Evolutionary conservation across 2,797 vertebrate genomes (phyloP).

Genomic region (Onychomys leucogaster): DNA sequence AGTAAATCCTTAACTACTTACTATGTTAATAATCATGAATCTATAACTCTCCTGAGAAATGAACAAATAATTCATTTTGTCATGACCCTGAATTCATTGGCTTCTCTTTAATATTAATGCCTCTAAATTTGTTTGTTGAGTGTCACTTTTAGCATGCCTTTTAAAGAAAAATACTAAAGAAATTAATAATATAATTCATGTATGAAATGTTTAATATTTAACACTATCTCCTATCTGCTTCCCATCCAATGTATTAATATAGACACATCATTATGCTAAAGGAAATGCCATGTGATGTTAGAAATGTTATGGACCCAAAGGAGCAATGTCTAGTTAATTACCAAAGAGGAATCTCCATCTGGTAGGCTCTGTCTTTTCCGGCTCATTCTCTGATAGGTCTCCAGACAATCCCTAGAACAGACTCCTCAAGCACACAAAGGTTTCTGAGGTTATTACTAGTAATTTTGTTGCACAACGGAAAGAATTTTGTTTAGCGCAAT

Average conservation of each 20-base stretch:
- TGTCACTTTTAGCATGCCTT: slow-evolving; percentile 67
- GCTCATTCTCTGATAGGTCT: slow-evolving; percentile 85
- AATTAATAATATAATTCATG: slow-evolving; percentile 83
- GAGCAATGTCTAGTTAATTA: slow-evolving; percentile 88
- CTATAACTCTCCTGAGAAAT: slow-evolving; percentile 69
- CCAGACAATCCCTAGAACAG: slow-evolving; percentile 84
- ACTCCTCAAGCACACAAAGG: slow-evolving; percentile 83
- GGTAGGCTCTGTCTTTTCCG: slow-evolving; percentile 82
- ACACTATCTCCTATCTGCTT: slow-evolving; percentile 75
- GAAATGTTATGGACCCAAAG: slow-evolving; percentile 84
- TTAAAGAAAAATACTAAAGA: slow-evolving; percentile 75
- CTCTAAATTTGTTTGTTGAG: slow-evolving; percentile 80
- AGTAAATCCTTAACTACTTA: slow-evolving; percentile 71
- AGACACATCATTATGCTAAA: slow-evolving; percentile 82
- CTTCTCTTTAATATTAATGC: slow-evolving; percentile 81
- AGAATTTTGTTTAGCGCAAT: slow-evolving; percentile 85
- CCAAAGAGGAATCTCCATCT: slow-evolving; percentile 86
- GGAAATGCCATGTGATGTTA: slow-evolving; percentile 81
- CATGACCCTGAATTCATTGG: slow-evolving; percentile 78
- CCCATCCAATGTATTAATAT: slow-evolving; percentile 81
- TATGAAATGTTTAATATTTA: slow-evolving; percentile 87
- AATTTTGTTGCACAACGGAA: slow-evolving; percentile 86
- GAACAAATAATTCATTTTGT: slow-evolving; percentile 77
- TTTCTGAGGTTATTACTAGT: slow-evolving; percentile 87
- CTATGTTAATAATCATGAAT: slow-evolving; percentile 79